A percentile compares a stretch with the other conserved stretches of the same genome.
These are phyloP conservation scores for Andricus curvator DNA, from an alignment of 2,888 invertebrate species.

Conservation along the genomic window DNA sequence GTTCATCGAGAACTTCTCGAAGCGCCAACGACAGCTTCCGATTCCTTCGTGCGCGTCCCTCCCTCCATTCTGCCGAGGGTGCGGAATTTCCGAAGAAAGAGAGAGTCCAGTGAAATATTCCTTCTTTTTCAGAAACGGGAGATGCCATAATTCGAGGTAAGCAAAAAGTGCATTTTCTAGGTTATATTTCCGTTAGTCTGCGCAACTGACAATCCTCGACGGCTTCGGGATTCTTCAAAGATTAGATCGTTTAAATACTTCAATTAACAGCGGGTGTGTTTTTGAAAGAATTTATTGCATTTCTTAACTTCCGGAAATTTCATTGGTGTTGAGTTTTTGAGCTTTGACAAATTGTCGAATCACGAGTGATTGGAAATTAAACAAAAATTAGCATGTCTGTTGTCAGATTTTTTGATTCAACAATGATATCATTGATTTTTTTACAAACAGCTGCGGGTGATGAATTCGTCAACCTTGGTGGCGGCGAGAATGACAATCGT, in stretches of 20 bases:
- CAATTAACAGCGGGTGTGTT: background rate
- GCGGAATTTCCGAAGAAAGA: constrained; percentile 22
- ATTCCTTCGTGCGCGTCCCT: constrained; percentile 37
- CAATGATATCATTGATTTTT: background rate
- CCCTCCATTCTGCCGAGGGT: constrained; percentile 35
- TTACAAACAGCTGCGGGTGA: background rate
- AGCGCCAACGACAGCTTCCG: constrained; percentile 34
- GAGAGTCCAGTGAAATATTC: constrained; percentile 17
- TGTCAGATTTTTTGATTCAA: background rate
- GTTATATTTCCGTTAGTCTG: background rate
- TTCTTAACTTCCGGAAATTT: background rate
- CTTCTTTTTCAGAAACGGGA: background rate
- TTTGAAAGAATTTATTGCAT: background rate
- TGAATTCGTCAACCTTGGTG: constrained; percentile 10
- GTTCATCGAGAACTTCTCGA: constrained; percentile 38
- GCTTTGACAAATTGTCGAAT: background rate
- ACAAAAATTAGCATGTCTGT: background rate
- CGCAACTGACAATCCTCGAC: background rate
- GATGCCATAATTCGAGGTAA: constrained; percentile 26
- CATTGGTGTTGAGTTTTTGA: background rate
- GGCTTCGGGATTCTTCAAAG: constrained; percentile 10
- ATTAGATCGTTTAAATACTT: background rate
- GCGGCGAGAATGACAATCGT: background rate
- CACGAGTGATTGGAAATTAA: background rate
- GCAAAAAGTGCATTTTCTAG: background rate